A percentile compares a stretch with the other conserved stretches of the same genome.
Conservation (phyloP, 1,140 invertebrate species). For the Euura saliciscinereae region DNA sequence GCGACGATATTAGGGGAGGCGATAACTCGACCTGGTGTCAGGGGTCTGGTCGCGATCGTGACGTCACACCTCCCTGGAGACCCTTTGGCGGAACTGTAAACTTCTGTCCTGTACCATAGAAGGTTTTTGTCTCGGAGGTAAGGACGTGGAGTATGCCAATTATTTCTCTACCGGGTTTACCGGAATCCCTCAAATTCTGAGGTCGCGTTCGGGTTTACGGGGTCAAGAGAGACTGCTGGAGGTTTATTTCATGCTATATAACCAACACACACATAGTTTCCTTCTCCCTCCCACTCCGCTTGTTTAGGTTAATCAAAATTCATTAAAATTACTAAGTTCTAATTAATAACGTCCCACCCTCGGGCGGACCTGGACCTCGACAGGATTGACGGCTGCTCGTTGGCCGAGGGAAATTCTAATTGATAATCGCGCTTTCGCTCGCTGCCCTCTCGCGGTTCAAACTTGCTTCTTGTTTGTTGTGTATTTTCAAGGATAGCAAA, state of each 20-base stretch:
- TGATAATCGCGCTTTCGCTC: background rate
- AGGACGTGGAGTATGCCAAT: background rate
- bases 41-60: background rate
- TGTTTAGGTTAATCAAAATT: slow-evolving; percentile 1
- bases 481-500: too few species aligned
- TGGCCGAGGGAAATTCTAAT: background rate
- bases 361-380: background rate
- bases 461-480: background rate
- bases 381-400: background rate
- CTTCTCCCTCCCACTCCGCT: background rate
- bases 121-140: background rate
- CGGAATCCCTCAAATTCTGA: background rate
- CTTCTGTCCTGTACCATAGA: background rate
- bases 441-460: background rate
- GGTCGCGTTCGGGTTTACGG: background rate
- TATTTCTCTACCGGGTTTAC: background rate
- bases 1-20: background rate
- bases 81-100: background rate
- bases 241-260: background rate
- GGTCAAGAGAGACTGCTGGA: background rate
- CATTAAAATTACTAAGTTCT: background rate
- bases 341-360: slow-evolving; percentile 1
- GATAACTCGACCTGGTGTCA: background rate
- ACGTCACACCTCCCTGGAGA: slow-evolving; percentile 1
- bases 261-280: too few species aligned